Evolutionary conservation across 1,140 invertebrate species (phyloP).

Genomic region (Planococcus citri): DNA sequence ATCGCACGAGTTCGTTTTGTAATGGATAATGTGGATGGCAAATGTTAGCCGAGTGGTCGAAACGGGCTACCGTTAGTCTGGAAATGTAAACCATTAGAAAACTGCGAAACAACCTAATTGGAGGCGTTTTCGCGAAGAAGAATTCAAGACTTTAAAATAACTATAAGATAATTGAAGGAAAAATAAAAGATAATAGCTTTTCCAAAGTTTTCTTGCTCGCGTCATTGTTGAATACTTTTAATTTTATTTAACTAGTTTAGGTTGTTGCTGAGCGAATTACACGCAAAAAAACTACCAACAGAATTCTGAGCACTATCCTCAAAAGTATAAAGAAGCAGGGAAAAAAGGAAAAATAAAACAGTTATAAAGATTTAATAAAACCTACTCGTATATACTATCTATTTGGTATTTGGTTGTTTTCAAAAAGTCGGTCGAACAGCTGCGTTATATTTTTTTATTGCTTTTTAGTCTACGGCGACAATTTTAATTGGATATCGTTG

Average conservation of each 20-base stretch:
- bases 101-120: background rate
- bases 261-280: background rate
- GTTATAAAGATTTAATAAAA: background rate
- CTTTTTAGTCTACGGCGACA: background rate
- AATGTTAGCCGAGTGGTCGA: background rate
- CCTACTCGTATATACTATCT: background rate
- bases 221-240: constrained; percentile 4
- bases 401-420: background rate
- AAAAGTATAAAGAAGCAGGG: background rate
- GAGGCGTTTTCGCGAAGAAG: background rate
- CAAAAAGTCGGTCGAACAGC: background rate
- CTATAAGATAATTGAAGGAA: constrained; percentile 7
- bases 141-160: background rate
- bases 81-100: background rate
- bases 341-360: background rate
- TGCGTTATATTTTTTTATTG: background rate
- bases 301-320: too few species aligned
- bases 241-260: background rate
- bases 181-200: constrained; percentile 4
- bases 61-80: background rate
- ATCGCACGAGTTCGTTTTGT: background rate
- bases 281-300: background rate
- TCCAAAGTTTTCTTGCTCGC: background rate
- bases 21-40: background rate
- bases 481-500: background rate